A percentile compares a stretch with the other conserved stretches of the same genome.
These are phyloP conservation scores for Limonius californicus DNA, from an alignment of 1,140 invertebrate genomes.

Conservation along the genomic window DNA sequence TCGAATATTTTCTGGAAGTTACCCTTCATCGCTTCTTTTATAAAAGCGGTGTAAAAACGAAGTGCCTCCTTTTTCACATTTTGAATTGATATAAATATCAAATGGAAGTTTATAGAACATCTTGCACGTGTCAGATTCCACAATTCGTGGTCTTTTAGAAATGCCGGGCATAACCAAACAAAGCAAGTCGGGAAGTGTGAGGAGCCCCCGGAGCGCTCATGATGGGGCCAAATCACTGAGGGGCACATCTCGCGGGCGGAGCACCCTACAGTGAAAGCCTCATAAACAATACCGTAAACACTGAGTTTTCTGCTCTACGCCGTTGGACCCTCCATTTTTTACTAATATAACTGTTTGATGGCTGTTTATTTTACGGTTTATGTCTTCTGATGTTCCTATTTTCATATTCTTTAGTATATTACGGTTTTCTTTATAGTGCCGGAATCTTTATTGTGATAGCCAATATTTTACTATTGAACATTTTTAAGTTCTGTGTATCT, in stretches of 20 bases:
- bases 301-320: slow-evolving; percentile 18
- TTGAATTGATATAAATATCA: too few species aligned
- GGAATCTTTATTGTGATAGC: too few species aligned
- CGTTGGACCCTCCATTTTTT: slow-evolving; percentile 28
- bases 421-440: neutral
- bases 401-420: neutral
- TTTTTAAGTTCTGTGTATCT: too few species aligned
- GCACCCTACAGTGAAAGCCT: slow-evolving; percentile 26
- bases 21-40: too few species aligned
- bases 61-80: too few species aligned
- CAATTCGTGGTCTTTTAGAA: neutral
- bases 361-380: slow-evolving; percentile 35
- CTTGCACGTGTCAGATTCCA: slow-evolving; percentile 1
- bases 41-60: too few species aligned
- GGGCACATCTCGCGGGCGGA: slow-evolving; percentile 23
- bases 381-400: slow-evolving; percentile 22
- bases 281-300: slow-evolving; percentile 37
- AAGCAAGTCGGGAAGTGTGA: slow-evolving; percentile 3
- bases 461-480: too few species aligned
- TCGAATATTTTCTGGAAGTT: too few species aligned
- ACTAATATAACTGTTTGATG: slow-evolving; percentile 33
- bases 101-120: neutral
- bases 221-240: slow-evolving; percentile 13
- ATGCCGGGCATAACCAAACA: slow-evolving; percentile 3
- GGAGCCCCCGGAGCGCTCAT: neutral